These are phyloP conservation scores for Arvicanthis niloticus DNA, from an alignment of 2,113 vertebrate genomes.

Conservation along the genomic window DNA sequence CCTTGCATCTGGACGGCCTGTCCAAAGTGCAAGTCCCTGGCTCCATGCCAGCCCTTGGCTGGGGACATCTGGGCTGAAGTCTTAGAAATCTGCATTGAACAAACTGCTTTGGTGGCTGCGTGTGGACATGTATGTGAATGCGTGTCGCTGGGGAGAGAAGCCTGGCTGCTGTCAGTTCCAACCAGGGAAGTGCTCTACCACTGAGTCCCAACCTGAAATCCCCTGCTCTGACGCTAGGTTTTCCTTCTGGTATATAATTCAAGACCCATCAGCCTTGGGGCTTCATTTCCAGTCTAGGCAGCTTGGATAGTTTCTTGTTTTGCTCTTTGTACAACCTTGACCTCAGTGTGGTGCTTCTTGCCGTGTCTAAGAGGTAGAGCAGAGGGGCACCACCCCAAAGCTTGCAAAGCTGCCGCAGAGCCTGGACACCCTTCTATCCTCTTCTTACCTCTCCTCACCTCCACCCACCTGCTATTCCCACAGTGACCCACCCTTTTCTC, in stretches of 20 bases:
- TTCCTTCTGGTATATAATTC: neutral
- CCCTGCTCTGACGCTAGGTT: neutral
- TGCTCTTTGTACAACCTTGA: neutral
- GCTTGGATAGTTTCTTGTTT: neutral
- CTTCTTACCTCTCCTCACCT: neutral
- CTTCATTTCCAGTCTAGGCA: neutral
- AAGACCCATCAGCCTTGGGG: neutral
- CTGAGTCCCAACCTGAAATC: neutral
- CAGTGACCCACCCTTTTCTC: neutral
- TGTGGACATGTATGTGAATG: neutral
- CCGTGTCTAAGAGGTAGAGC: neutral
- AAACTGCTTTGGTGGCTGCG: neutral
- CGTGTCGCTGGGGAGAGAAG: neutral
- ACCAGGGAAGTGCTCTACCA: neutral
- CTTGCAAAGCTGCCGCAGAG: neutral
- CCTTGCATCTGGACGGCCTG: neutral
- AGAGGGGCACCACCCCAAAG: neutral
- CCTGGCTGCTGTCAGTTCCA: rapidly evolving
- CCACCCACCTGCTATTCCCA: neutral
- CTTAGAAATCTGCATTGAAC: neutral
- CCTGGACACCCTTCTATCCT: neutral
- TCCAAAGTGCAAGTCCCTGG: neutral
- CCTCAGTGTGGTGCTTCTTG: neutral
- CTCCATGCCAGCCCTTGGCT: neutral
- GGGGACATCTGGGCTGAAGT: neutral